phyloP scores from a whole-genome alignment of 2,888 invertebrate species.

The Drosophila phalerata region DNA sequence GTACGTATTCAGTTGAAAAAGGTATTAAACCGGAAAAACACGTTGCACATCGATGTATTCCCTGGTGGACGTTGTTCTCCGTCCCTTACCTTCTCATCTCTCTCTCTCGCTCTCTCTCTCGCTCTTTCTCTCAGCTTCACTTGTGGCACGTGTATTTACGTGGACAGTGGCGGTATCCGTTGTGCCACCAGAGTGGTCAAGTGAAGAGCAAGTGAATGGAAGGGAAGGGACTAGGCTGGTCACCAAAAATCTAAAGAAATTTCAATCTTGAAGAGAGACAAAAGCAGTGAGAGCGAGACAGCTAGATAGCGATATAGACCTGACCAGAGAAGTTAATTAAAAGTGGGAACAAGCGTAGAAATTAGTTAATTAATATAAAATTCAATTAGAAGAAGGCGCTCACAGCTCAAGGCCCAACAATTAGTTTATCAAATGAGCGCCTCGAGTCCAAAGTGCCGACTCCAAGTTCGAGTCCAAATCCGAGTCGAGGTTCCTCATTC shows the following conservation, averaged over 20 bases:
- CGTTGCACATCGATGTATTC: constrained; percentile 79
- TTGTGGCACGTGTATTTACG: constrained; percentile 58
- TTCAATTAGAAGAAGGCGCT: constrained; percentile 58
- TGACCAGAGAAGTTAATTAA: constrained; percentile 57
- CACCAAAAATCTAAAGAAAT: constrained; percentile 59
- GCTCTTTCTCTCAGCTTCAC: not conserved
- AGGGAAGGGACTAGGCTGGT: constrained; percentile 6
- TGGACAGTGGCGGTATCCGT: constrained; percentile 28
- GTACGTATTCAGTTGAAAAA: constrained; percentile 75
- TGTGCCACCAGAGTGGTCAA: constrained; percentile 23
- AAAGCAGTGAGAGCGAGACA: not conserved
- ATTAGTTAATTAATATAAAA: constrained; percentile 77
- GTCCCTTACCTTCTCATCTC: not conserved
- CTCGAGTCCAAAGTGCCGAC: constrained; percentile 34
- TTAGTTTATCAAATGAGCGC: constrained; percentile 73
- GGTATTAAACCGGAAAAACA: constrained; percentile 82
- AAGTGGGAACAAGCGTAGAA: constrained; percentile 59
- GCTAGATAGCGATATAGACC: not conserved
- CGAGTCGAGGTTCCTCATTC: constrained; percentile 1
- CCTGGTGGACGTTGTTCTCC: constrained; percentile 20
- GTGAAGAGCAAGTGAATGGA: not conserved
- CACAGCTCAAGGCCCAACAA: constrained; percentile 33
- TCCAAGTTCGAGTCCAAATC: constrained; percentile 15
- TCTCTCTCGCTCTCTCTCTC: not conserved
- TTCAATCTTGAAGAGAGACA: constrained; percentile 4